These are phyloP conservation scores for Ailurus styani DNA, from an alignment of 2,113 vertebrate genomes.

Conservation along the genomic window DNA sequence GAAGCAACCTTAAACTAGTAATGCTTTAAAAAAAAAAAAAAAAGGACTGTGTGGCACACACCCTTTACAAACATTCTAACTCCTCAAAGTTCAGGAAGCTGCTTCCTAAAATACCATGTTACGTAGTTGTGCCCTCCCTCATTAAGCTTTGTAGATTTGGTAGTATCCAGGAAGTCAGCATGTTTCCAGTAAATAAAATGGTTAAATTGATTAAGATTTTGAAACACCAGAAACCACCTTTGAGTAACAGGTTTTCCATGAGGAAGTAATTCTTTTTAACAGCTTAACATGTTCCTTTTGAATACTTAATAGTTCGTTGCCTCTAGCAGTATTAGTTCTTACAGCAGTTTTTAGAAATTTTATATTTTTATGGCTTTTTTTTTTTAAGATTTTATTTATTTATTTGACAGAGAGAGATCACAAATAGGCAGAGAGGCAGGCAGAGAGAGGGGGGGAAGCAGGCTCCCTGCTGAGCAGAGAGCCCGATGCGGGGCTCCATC, in stretches of 20 bases:
- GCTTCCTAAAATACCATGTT: constrained; percentile 49
- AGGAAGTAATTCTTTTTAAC: neutral
- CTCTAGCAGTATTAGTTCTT: constrained; percentile 7
- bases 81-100: constrained; percentile 40
- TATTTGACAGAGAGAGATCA: too few relatives aligned
- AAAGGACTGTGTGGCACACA: neutral
- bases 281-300: neutral
- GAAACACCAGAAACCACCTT: neutral
- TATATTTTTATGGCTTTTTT: neutral
- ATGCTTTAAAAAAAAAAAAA: neutral
- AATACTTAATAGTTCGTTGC: constrained; percentile 2
- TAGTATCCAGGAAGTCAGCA: constrained; percentile 37
- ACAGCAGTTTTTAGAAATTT: neutral
- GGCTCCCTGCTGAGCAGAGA: too few relatives aligned
- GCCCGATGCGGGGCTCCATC: too few relatives aligned
- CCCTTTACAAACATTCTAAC: constrained; percentile 48
- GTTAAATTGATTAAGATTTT: constrained; percentile 2
- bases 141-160: constrained; percentile 44
- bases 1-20: neutral
- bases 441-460: too few relatives aligned
- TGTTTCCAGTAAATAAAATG: neutral
- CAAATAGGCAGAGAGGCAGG: too few relatives aligned
- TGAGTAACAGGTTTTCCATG: neutral
- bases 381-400: too few relatives aligned
- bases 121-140: constrained; percentile 22